Conservation (phyloP, 2,113 vertebrate species). For the Campylomormyrus tamandua region DNA sequence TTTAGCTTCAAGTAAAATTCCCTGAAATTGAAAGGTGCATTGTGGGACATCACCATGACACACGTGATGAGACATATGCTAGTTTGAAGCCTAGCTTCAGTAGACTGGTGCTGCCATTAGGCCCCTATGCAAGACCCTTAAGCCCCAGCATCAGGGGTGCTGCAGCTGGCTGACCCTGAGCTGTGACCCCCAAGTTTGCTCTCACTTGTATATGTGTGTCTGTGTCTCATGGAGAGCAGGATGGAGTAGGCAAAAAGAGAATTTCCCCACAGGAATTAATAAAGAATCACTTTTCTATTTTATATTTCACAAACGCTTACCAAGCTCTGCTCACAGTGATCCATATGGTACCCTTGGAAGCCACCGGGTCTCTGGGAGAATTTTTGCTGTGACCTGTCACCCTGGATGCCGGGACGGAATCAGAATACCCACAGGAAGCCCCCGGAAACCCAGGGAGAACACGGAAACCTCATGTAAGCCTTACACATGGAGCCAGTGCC, state of each 20-base stretch:
- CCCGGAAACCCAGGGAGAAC: background rate
- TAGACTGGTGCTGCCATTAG: background rate
- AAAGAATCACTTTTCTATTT: background rate
- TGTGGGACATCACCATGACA: background rate
- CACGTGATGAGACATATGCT: background rate
- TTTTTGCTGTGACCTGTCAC: background rate
- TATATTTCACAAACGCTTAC: background rate
- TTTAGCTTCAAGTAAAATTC: background rate
- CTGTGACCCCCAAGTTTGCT: background rate
- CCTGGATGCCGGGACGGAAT: background rate
- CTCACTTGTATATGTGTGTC: background rate
- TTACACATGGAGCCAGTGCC: background rate
- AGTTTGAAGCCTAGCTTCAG: background rate
- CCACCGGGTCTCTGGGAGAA: background rate
- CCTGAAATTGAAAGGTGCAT: background rate
- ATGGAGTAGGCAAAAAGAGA: background rate
- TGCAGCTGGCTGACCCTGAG: background rate
- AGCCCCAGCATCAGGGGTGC: background rate
- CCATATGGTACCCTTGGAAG: background rate
- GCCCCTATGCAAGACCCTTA: background rate
- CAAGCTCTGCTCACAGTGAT: background rate
- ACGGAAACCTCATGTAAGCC: background rate
- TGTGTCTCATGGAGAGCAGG: background rate
- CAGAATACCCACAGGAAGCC: background rate
- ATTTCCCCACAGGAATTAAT: background rate